Conservation (phyloP, 53 echinoderm and acorn worm genomes). For the Arbacia lixula region DNA sequence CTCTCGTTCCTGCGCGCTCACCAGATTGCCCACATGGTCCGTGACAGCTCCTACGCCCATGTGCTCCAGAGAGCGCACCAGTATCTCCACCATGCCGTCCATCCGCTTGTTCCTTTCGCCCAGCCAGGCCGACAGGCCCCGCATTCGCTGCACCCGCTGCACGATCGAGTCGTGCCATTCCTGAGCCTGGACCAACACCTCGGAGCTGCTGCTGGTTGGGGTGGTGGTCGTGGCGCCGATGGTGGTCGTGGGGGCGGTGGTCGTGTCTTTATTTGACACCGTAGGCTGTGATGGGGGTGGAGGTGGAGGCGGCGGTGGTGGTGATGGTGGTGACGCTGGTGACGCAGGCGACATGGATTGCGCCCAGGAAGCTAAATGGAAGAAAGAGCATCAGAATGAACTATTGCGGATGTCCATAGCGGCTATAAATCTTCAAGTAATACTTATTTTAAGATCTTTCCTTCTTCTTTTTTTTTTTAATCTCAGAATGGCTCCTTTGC, state of each 20-base stretch:
- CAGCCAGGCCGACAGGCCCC: conserved; percentile 31
- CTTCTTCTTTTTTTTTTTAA: too few relatives aligned
- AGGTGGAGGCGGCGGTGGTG: not conserved
- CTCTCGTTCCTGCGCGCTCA: too few relatives aligned
- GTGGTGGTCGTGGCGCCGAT: not conserved
- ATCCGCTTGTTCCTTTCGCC: conserved; percentile 55
- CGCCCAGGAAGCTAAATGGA: not conserved
- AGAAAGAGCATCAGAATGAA: too few relatives aligned
- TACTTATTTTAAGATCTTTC: too few relatives aligned
- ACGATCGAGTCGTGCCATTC: conserved; percentile 51
- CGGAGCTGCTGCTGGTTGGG: not conserved
- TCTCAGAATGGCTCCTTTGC: too few relatives aligned
- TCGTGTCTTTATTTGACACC: not conserved
- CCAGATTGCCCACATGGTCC: conserved; percentile 46
- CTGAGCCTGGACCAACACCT: conserved; percentile 8
- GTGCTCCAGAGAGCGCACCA: conserved; percentile 42
- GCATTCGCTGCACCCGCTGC: conserved; percentile 13
- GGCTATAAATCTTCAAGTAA: too few relatives aligned
- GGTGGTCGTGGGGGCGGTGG: not conserved
- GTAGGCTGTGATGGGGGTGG: not conserved
- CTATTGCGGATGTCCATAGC: too few relatives aligned
- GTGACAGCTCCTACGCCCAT: conserved; percentile 53
- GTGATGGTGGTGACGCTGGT: not conserved
- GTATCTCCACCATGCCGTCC: conserved; percentile 59
- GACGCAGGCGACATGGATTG: not conserved